Conservation (phyloP, 2,113 vertebrate genomes). For the Oncorhynchus kisutch region DNA sequence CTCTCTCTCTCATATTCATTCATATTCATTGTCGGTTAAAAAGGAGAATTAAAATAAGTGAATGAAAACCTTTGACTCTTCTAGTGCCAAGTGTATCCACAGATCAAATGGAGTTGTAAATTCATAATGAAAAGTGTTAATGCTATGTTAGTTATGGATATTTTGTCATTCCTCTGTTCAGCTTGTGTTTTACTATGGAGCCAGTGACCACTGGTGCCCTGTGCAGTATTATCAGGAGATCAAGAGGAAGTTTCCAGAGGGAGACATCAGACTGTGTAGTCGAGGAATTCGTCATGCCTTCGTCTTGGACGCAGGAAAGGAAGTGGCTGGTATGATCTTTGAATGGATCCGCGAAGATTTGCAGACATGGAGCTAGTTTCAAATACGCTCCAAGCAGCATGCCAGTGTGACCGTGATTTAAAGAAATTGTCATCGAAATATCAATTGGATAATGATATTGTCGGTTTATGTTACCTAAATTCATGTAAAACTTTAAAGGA, state of each 20-base stretch:
- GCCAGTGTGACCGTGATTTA: too few species aligned
- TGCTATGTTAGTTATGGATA: background rate
- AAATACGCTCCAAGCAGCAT: background rate
- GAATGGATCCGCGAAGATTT: slow-evolving; percentile 80
- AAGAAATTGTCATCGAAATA: too few species aligned
- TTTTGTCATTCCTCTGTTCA: slow-evolving; percentile 41
- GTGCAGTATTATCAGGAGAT: slow-evolving; percentile 86
- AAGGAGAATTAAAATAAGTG: too few species aligned
- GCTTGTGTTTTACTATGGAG: slow-evolving; percentile 94
- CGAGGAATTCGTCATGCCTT: slow-evolving; percentile 86
- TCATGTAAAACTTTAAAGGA: too few species aligned
- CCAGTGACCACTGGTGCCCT: slow-evolving; percentile 87
- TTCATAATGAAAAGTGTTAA: background rate
- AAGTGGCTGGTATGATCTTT: slow-evolving; percentile 81
- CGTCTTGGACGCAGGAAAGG: slow-evolving; percentile 75
- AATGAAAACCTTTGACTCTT: too few species aligned
- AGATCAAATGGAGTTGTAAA: too few species aligned
- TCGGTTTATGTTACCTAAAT: too few species aligned
- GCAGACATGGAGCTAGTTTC: slow-evolving; percentile 48
- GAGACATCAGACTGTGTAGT: slow-evolving; percentile 86
- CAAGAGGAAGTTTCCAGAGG: slow-evolving; percentile 84
- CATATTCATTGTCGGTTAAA: too few species aligned
- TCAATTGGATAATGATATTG: too few species aligned
- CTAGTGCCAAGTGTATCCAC: too few species aligned
- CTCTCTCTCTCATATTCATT: too few species aligned